Evolutionary conservation across 1,140 invertebrate species (phyloP), one percentile per base, ranked within the genome.

Genomic region (Dinothrombium tinctorium): DNA sequence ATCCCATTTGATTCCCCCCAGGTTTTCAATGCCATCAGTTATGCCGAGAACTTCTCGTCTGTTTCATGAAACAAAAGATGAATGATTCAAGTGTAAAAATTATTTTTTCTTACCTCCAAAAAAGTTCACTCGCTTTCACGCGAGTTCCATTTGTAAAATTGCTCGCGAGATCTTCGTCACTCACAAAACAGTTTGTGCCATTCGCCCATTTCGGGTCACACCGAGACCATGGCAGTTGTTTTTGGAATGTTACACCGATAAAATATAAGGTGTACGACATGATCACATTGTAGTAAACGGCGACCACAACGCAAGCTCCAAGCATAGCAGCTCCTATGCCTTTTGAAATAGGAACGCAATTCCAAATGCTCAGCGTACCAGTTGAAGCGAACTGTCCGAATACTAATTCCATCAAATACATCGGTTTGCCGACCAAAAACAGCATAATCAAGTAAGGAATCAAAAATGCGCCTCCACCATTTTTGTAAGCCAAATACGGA

Each of bases 251-350:
- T 49, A 66, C 61, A 2, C 65, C 56, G 42, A 76, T 62, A 54
- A 76, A 83, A 54, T 69, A 77, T 6, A 82, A 50, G 1, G 75
- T 76, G 48, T 80, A 67, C 0, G 70, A 72, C 58, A 83, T 73
- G 45, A 86, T 28, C 12, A 69, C 62, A 42, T 69, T 68, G 49
- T 69, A 69, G 49, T 66, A 69, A 8, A 62, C 59, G 47, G 67
- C 68, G 4, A 68, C 50, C 60, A 65, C 66, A 39, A 62, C 60
- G 0, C 64, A 63, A 54, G 65, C 64, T 3, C 67, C 56, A 5
- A 50, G 43, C 31, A 47, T 51, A 19, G 50, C 51, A 25, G 37
- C 44, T 14, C 51, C 51, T 17, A 52, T 43, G 15, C 75, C 76
- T 70, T 69, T 73, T 49, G 79, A 73, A 22, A 81, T 63, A 2